A percentile compares a stretch with the other conserved stretches of the same genome.
phyloP scores from a whole-genome alignment of 1,140 invertebrate species.

The Bombus affinis region DNA sequence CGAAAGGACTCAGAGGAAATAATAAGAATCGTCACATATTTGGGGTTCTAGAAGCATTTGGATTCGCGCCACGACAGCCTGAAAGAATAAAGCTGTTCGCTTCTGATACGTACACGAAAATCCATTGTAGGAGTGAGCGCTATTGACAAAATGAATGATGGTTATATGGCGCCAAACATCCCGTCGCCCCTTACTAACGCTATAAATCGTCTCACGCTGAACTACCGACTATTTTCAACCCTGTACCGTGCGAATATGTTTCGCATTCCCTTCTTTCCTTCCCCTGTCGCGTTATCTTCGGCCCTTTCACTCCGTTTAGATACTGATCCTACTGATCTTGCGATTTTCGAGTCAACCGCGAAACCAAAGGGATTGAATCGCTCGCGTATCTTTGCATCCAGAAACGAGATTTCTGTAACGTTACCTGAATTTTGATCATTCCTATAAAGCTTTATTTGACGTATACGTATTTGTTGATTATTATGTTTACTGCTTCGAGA shows the following conservation, averaged over 20 bases:
- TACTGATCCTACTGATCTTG: conserved; percentile 52
- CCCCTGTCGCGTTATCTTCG: conserved; percentile 51
- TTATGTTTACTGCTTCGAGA: too few relatives aligned
- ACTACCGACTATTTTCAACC: conserved; percentile 55
- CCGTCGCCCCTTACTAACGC: conserved; percentile 61
- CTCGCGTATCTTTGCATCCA: background rate
- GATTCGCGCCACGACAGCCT: conserved; percentile 68
- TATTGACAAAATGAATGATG: conserved; percentile 80
- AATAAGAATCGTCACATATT: conserved; percentile 61
- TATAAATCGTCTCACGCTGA: conserved; percentile 75
- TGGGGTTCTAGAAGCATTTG: conserved; percentile 64
- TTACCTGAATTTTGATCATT: background rate
- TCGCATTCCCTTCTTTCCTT: conserved; percentile 30
- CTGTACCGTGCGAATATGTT: conserved; percentile 53
- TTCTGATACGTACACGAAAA: conserved; percentile 69
- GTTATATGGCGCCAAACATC: conserved; percentile 76
- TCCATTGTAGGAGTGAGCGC: conserved; percentile 71
- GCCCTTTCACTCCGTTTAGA: conserved; percentile 38
- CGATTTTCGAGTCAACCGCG: conserved; percentile 33
- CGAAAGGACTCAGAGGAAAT: conserved; percentile 50
- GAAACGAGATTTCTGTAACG: background rate
- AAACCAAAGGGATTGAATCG: background rate
- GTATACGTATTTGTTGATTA: too few relatives aligned
- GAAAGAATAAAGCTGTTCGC: conserved; percentile 77
- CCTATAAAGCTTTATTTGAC: background rate